A percentile compares a stretch with the other conserved stretches of the same genome.
These are phyloP conservation scores for Drosophila littoralis DNA, from an alignment of 1,140 invertebrate species.

Conservation along the genomic window DNA sequence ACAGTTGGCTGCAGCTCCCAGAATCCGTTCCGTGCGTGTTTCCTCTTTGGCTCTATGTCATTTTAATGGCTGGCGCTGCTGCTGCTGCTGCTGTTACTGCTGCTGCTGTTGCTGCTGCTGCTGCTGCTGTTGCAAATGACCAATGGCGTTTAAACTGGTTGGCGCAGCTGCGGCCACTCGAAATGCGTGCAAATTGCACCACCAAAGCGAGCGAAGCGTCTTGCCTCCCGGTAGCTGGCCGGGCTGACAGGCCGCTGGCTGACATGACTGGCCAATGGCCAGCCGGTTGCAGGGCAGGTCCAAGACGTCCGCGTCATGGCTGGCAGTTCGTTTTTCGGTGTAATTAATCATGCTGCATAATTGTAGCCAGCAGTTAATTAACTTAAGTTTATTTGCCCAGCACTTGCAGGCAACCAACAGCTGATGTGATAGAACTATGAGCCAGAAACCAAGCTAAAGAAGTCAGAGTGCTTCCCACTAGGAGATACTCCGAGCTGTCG, in stretches of 20 bases:
- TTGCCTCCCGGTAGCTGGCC: conserved; percentile 73
- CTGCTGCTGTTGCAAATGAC: conserved; percentile 55
- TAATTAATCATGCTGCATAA: conserved; percentile 78
- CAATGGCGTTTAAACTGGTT: conserved; percentile 80
- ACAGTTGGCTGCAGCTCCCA: conserved; percentile 15
- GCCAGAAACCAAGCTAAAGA: conserved; percentile 11
- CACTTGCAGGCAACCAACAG: conserved; percentile 30
- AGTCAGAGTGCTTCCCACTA: too few relatives aligned
- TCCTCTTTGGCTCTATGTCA: conserved; percentile 71
- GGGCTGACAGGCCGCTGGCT: conserved; percentile 61
- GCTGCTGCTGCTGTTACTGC: conserved; percentile 33
- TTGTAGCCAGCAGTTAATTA: conserved; percentile 78
- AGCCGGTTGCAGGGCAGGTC: conserved; percentile 29
- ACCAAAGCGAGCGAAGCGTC: conserved; percentile 35
- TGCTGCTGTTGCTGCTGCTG: conserved; percentile 20
- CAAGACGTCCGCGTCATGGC: conserved; percentile 38
- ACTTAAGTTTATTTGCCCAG: conserved; percentile 77
- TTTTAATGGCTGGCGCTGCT: conserved; percentile 77
- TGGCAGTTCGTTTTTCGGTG: conserved; percentile 49
- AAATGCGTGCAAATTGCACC: conserved; percentile 74
- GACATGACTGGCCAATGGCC: conserved; percentile 28
- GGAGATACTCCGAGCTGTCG: too few relatives aligned
- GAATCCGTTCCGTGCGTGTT: conserved; percentile 44
- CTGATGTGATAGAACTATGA: not conserved
- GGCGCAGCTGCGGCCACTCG: conserved; percentile 69